Conservation (phyloP, 2,797 vertebrate genomes). For the Squalus acanthias region DNA sequence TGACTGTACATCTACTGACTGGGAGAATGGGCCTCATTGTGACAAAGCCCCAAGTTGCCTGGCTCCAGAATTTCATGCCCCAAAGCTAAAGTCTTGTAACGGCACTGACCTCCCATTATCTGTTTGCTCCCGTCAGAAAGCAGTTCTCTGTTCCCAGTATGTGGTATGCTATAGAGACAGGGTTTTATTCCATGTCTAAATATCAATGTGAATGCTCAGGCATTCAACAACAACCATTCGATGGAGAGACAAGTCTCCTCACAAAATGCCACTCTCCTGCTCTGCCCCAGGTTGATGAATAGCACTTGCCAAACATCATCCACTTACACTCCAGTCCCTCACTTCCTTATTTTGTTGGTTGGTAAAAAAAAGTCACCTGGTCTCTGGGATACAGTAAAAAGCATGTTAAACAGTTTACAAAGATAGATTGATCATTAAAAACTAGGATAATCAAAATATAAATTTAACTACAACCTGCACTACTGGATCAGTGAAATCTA, state of each 20-base stretch:
- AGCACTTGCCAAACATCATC: not conserved
- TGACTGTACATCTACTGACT: not conserved
- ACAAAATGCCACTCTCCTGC: not conserved
- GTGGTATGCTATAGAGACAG: not conserved
- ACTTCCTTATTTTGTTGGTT: not conserved
- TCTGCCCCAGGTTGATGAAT: not conserved
- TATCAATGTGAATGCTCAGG: not conserved
- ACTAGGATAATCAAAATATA: not conserved
- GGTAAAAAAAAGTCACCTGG: not conserved
- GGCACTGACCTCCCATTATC: conserved; percentile 25
- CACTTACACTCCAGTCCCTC: not conserved
- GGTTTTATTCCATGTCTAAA: not conserved
- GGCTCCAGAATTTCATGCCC: conserved; percentile 19
- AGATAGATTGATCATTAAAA: not conserved
- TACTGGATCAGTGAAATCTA: not conserved
- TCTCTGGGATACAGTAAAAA: not conserved
- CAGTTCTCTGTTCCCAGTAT: conserved; percentile 21
- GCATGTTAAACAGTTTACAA: not conserved
- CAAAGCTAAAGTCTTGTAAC: conserved; percentile 14
- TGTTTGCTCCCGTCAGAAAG: not conserved
- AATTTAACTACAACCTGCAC: not conserved
- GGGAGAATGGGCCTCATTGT: conserved; percentile 28
- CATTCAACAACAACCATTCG: not conserved
- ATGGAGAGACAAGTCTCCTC: not conserved
- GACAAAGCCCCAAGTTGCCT: not conserved